Percentiles rank a stretch among this genome's conserved stretches.
Evolutionary conservation across 1,140 invertebrate species (phyloP).

Genomic region (Spodoptera frugiperda): DNA sequence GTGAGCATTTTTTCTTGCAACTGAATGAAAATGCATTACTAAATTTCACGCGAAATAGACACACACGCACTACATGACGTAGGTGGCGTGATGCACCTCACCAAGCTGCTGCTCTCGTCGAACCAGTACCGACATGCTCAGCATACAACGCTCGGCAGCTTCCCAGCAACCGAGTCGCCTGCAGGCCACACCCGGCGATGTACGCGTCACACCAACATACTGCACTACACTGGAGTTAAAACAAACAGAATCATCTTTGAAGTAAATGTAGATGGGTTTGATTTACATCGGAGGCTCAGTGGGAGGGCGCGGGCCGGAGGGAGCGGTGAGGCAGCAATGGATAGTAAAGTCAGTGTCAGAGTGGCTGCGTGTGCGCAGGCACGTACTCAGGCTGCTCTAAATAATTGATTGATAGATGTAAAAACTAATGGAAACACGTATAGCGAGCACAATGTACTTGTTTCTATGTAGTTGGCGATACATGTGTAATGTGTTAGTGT

Average conservation of each 20-base stretch:
- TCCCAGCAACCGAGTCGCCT: neutral
- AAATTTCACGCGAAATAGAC: slow-evolving; percentile 30
- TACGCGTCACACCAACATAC: neutral
- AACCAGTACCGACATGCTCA: neutral
- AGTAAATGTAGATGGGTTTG: neutral
- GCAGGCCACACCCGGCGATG: neutral
- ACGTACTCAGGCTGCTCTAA: slow-evolving; percentile 64
- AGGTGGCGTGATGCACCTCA: slow-evolving; percentile 51
- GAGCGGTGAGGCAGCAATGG: slow-evolving; percentile 41
- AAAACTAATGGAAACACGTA: slow-evolving; percentile 65
- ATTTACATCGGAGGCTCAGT: slow-evolving; percentile 40
- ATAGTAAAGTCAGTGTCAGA: neutral
- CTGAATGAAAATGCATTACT: slow-evolving; percentile 46
- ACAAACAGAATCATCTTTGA: slow-evolving; percentile 8
- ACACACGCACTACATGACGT: slow-evolving; percentile 47
- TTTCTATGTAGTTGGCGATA: slow-evolving; percentile 34
- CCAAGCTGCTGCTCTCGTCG: slow-evolving; percentile 40
- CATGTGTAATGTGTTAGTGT: slow-evolving; percentile 6
- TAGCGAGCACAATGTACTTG: slow-evolving; percentile 42
- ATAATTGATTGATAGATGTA: slow-evolving; percentile 59
- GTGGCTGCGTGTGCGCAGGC: slow-evolving; percentile 54
- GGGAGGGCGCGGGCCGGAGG: neutral
- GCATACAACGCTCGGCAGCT: neutral
- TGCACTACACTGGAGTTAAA: slow-evolving; percentile 17
- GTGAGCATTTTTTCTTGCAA: slow-evolving; percentile 36